phyloP scores from a whole-genome alignment of 1,140 invertebrate genomes.

The Pinna nobilis region DNA sequence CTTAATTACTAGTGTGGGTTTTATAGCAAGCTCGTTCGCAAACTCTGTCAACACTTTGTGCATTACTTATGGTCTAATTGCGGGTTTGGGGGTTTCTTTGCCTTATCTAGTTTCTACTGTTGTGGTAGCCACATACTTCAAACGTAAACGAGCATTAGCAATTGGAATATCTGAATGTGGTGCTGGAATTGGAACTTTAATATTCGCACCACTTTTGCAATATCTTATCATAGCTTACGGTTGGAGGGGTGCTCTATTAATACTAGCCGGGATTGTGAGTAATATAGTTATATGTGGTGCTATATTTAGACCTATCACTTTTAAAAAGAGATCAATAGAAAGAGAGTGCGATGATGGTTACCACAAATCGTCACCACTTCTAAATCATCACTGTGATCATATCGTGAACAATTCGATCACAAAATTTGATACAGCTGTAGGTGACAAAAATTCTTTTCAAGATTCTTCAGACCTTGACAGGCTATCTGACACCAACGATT shows the following conservation, averaged over 20 bases:
- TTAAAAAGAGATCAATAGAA: background rate
- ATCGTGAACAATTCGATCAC: background rate
- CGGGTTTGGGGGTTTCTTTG: slow-evolving; percentile 90
- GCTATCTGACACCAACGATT: background rate
- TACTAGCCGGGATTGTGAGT: slow-evolving; percentile 86
- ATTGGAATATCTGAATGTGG: slow-evolving; percentile 86
- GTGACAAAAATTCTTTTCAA: background rate
- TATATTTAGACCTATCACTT: slow-evolving; percentile 84
- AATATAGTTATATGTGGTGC: slow-evolving; percentile 86
- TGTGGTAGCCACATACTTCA: slow-evolving; percentile 91
- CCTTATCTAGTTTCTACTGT: slow-evolving; percentile 84
- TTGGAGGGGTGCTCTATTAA: slow-evolving; percentile 80
- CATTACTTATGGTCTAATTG: slow-evolving; percentile 89
- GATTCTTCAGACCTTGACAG: background rate
- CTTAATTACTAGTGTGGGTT: slow-evolving; percentile 83
- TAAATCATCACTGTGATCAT: background rate
- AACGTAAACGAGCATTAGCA: slow-evolving; percentile 90
- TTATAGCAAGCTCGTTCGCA: slow-evolving; percentile 83
- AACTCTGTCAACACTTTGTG: slow-evolving; percentile 79
- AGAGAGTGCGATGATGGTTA: background rate
- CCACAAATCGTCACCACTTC: background rate
- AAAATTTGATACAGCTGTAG: background rate
- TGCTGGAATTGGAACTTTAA: slow-evolving; percentile 71
- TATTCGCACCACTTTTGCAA: slow-evolving; percentile 68
- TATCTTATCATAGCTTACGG: slow-evolving; percentile 64